Evolutionary conservation across 2,888 invertebrate genomes (phyloP).

Genomic region (Chelonus formosanus): DNA sequence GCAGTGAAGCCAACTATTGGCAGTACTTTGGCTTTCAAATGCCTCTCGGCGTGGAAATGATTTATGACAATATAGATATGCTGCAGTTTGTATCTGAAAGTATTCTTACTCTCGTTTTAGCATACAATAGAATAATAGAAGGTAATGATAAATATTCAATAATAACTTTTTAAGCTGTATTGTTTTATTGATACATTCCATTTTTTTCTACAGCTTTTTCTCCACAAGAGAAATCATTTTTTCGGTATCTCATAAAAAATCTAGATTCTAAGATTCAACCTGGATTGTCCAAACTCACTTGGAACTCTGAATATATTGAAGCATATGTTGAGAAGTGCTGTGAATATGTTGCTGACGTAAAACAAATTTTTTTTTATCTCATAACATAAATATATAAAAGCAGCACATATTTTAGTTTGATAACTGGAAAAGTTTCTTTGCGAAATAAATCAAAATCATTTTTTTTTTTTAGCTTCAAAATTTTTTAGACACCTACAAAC

Average conservation of each 20-base stretch:
- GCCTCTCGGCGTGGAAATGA: slow-evolving; percentile 73
- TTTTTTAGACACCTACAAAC: slow-evolving; percentile 84
- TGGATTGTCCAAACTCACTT: slow-evolving; percentile 76
- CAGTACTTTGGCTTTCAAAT: slow-evolving; percentile 75
- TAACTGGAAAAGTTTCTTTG: too few relatives aligned
- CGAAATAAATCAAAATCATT: not conserved
- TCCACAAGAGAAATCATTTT: slow-evolving; percentile 78
- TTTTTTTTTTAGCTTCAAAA: slow-evolving; percentile 72
- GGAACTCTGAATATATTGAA: slow-evolving; percentile 78
- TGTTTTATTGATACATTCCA: not conserved
- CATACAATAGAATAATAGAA: slow-evolving; percentile 80
- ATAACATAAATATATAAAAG: not conserved
- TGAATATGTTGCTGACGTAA: slow-evolving; percentile 72
- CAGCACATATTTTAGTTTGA: not conserved
- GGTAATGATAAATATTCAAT: slow-evolving; percentile 43
- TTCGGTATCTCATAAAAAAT: slow-evolving; percentile 74
- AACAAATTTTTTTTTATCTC: not conserved
- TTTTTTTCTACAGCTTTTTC: slow-evolving; percentile 70
- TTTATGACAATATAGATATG: slow-evolving; percentile 71
- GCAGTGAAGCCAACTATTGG: slow-evolving; percentile 80
- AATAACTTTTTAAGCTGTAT: slow-evolving; percentile 1
- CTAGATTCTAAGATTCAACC: slow-evolving; percentile 76
- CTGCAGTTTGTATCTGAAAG: slow-evolving; percentile 75
- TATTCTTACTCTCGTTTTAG: slow-evolving; percentile 76
- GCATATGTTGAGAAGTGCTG: slow-evolving; percentile 78